Evolutionary conservation across 2,888 invertebrate species (phyloP).

Genomic region (Yponomeuta malinellus): DNA sequence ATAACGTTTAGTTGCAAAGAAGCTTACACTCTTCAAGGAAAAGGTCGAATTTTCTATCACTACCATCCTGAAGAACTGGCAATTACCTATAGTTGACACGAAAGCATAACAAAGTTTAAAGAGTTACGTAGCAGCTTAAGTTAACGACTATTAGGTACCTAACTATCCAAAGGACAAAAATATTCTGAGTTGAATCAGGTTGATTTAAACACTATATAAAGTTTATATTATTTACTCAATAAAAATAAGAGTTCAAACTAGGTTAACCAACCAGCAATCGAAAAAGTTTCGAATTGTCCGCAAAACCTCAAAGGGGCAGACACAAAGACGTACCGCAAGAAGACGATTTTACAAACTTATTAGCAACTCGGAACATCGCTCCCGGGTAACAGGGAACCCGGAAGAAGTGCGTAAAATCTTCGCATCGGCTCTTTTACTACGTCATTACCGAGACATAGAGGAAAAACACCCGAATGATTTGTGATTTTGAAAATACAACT

Average conservation of each 20-base stretch:
- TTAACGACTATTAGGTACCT: too few species aligned
- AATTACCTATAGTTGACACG: too few species aligned
- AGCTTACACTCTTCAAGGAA: too few species aligned
- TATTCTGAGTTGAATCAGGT: too few species aligned
- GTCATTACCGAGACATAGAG: conserved; percentile 46
- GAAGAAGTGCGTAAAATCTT: conserved; percentile 64
- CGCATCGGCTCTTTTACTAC: conserved; percentile 46
- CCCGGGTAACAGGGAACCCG: conserved; percentile 18
- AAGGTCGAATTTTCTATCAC: too few species aligned
- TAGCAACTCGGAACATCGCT: conserved; percentile 38
- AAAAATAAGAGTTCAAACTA: background rate
- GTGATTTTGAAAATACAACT: conserved; percentile 25
- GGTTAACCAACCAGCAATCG: background rate
- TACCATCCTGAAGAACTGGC: too few species aligned
- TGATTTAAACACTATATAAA: too few species aligned
- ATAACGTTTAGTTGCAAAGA: too few species aligned
- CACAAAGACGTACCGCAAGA: background rate
- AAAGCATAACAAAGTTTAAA: too few species aligned
- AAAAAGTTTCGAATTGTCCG: background rate
- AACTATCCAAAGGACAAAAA: too few species aligned
- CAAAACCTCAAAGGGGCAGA: conserved; percentile 1
- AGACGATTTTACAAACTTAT: conserved; percentile 40
- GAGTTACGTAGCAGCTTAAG: too few species aligned
- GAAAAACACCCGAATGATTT: conserved; percentile 27
- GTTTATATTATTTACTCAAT: too few species aligned